Evolutionary conservation across 1,140 invertebrate genomes (phyloP).

Genomic region (Heliconius eleuchia): DNA sequence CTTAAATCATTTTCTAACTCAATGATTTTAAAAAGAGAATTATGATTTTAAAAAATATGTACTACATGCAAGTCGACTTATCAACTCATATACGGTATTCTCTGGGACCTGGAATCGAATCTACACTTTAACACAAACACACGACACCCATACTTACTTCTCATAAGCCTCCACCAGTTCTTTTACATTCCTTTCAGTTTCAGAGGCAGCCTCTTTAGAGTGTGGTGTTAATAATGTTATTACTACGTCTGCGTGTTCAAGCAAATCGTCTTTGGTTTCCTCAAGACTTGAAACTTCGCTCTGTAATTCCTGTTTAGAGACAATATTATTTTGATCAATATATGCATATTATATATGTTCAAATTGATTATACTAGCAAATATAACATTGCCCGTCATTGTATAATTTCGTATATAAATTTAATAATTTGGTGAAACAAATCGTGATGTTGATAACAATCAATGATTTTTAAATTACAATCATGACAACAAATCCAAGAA

Average conservation of each 20-base stretch:
- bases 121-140: constrained; percentile 23
- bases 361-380: not conserved
- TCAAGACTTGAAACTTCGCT: constrained; percentile 67
- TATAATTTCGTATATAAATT: not conserved
- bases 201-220: constrained; percentile 82
- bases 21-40: too few species aligned
- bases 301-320: constrained; percentile 60
- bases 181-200: constrained; percentile 82
- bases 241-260: constrained; percentile 80
- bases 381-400: too few species aligned
- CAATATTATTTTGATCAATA: not conserved
- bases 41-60: too few species aligned
- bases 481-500: too few species aligned
- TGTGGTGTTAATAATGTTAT: constrained; percentile 83
- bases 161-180: constrained; percentile 83
- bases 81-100: too few species aligned
- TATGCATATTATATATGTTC: not conserved
- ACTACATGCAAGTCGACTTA: too few species aligned
- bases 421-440: not conserved
- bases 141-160: constrained; percentile 82
- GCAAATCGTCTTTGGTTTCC: constrained; percentile 65
- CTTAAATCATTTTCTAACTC: too few species aligned
- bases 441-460: not conserved
- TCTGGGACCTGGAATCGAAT: not conserved
- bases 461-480: not conserved